phyloP scores from a whole-genome alignment of 2,113 vertebrate species.

The Speoplatyrhinus poulsoni region DNA sequence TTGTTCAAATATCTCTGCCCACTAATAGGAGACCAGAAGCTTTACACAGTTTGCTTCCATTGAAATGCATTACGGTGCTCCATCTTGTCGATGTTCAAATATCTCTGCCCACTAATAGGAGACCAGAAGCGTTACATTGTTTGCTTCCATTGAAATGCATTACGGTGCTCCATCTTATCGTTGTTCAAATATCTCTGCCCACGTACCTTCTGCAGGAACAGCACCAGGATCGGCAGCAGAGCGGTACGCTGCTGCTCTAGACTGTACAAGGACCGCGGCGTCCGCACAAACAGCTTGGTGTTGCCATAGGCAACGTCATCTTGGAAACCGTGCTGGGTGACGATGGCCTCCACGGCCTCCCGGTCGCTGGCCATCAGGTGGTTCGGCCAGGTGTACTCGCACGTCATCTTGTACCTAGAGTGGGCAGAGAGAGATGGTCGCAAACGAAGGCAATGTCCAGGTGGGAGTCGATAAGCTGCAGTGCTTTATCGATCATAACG shows the following conservation, averaged over 20 bases:
- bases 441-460: not conserved
- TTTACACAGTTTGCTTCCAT: no score
- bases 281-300: constrained; percentile 89
- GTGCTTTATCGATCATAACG: not conserved
- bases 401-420: constrained; percentile 94
- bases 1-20: no score
- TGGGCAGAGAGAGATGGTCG: not conserved
- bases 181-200: no score
- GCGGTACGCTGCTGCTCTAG: constrained; percentile 85
- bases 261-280: constrained; percentile 81
- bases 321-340: constrained; percentile 86
- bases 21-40: no score
- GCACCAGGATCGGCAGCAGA: constrained; percentile 90
- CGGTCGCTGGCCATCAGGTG: constrained; percentile 86
- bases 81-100: no score
- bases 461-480: not conserved
- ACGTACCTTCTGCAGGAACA: constrained; percentile 92
- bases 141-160: no score
- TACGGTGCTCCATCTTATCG: no score
- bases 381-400: constrained; percentile 96
- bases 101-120: no score
- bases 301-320: constrained; percentile 88
- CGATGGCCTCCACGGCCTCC: constrained; percentile 84
- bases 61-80: no score
- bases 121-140: no score